A percentile compares a stretch with the other conserved stretches of the same genome.
These are phyloP conservation scores for Cavia porcellus DNA, from an alignment of 2,113 vertebrate genomes.

Conservation along the genomic window DNA sequence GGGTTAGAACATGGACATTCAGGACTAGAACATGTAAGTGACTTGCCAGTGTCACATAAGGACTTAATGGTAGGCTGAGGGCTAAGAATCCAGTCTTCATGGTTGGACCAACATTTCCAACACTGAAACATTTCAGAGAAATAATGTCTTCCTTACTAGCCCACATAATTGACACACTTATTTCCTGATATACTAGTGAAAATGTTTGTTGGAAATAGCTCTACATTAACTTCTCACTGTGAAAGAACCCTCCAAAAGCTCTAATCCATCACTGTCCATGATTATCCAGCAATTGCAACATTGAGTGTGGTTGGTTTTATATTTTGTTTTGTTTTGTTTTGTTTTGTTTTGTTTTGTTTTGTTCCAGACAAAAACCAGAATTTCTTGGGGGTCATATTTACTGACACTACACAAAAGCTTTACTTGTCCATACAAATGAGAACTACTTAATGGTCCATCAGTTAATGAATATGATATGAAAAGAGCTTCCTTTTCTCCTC, in stretches of 20 bases:
- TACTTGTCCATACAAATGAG: not conserved
- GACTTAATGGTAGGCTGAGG: not conserved
- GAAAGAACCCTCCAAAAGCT: slow-evolving; percentile 32
- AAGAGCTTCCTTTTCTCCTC: not conserved
- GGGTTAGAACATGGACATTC: not conserved
- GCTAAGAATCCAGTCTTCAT: not conserved
- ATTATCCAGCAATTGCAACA: not conserved
- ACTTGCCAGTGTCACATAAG: not conserved
- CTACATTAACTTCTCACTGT: slow-evolving; percentile 19
- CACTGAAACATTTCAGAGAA: slow-evolving; percentile 40
- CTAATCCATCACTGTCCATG: slow-evolving; percentile 61
- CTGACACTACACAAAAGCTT: not conserved
- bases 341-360: not conserved
- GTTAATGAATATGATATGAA: slow-evolving; percentile 16
- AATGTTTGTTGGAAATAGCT: slow-evolving; percentile 58
- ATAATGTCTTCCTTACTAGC: slow-evolving; percentile 30
- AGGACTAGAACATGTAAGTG: not conserved
- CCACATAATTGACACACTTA: slow-evolving; percentile 36
- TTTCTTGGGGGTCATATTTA: not conserved
- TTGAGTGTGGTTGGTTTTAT: not conserved
- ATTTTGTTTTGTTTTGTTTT: too few species aligned
- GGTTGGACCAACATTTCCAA: not conserved
- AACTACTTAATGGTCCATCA: slow-evolving; percentile 21
- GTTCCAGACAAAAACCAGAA: not conserved
- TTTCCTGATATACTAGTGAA: slow-evolving; percentile 54